Evolutionary conservation across 2,888 invertebrate genomes (phyloP), one percentile per base, ranked within the genome.

Genomic region (Chironomus riparius): DNA sequence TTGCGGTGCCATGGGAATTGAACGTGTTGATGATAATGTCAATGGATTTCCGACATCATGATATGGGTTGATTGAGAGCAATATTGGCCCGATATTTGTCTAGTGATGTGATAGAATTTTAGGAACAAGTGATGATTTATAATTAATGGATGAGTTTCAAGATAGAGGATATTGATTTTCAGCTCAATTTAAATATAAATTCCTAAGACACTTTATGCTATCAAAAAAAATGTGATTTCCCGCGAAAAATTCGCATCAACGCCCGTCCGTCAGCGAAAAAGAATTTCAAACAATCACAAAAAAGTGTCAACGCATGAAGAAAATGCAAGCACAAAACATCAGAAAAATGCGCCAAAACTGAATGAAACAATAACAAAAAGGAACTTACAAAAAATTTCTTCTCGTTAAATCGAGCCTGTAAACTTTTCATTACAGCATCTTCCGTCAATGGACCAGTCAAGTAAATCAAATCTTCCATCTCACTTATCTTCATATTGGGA

Each of bases 11-110:
- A 91, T 83, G 18, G 91, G 87, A 81, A 93, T 86, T 65, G 89
- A 86, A 82, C 93, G 86, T 80, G 93, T 91, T 78, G 92, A 92
- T 81, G 91, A 90, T 83, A 95, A 87, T 78, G 95, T 95, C 81
- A 95, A 86, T 77, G 95, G 91, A 86, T 95, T 95, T 78, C 92
- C 90, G 78, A 93, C 88, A 85, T 95, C 94, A 82, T 91, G 88
- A 85, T 94, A 95, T 69, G 94, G 92, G 86, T 97, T 97, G 80
- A 95, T 89, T 77, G 94, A 94, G 77, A 97, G 87, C 81, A 96
- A 86, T 81, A 96, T 94, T 2, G 96, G 95, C 0, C 97, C 97
- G 79, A 96, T 92, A 84, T 94, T 94, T 61, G 95, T 96, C 97
- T 97, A 38, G 87, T 28, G 0, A 47, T 65, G 24, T 61, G 7